A percentile compares a stretch with the other conserved stretches of the same genome.
Conservation (phyloP, 2,113 vertebrate genomes). For the Desmodus rotundus region DNA sequence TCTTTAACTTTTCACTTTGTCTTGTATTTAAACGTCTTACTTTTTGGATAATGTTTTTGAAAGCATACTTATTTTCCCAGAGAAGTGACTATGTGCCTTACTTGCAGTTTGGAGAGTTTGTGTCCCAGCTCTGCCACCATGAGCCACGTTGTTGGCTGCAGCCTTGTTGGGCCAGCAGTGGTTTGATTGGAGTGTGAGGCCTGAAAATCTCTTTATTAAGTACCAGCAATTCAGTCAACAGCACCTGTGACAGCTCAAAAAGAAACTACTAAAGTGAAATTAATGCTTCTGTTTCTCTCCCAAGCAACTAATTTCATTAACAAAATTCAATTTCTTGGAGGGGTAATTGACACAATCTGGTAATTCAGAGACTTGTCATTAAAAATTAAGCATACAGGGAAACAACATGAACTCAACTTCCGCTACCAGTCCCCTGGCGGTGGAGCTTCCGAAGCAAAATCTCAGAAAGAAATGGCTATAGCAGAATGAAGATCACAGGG, state of each 20-base stretch:
- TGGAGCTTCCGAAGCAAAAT: neutral
- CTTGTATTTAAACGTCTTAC: neutral
- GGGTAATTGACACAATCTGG: slow-evolving; percentile 69
- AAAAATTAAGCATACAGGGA: slow-evolving; percentile 69
- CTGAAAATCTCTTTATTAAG: slow-evolving; percentile 38
- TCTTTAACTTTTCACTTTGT: neutral
- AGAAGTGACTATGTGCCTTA: neutral
- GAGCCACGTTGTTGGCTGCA: neutral
- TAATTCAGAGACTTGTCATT: slow-evolving; percentile 72
- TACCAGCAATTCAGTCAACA: slow-evolving; percentile 17
- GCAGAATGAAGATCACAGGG: neutral
- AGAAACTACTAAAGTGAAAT: slow-evolving; percentile 45
- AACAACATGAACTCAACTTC: slow-evolving; percentile 53
- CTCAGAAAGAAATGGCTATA: neutral
- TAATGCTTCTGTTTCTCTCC: slow-evolving; percentile 58
- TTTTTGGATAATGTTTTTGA: neutral
- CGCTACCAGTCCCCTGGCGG: neutral
- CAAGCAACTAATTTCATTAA: slow-evolving; percentile 67
- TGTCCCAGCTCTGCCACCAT: neutral
- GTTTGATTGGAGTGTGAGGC: slow-evolving; percentile 21
- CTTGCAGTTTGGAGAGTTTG: neutral
- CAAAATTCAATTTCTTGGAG: slow-evolving; percentile 74
- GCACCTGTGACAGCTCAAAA: slow-evolving; percentile 51
- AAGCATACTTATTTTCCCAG: neutral
- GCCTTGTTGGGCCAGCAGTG: neutral